Conservation (phyloP, 2,113 vertebrate species). For the Eclectus roratus region DNA sequence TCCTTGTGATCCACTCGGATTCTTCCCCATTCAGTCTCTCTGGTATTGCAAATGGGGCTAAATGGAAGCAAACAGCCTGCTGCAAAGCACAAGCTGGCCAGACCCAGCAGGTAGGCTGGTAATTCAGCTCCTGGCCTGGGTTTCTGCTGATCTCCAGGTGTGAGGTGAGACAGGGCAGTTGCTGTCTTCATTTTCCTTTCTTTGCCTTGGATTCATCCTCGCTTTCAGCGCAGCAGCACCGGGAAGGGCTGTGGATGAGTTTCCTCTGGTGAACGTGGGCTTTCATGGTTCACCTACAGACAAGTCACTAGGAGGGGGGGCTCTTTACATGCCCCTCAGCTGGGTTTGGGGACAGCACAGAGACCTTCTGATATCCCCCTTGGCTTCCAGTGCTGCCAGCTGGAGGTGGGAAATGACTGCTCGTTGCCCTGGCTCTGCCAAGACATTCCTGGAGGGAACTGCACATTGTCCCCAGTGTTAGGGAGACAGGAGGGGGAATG, state of each 20-base stretch:
- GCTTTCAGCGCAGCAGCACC: neutral
- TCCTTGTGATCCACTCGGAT: neutral
- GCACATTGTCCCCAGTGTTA: accelerated
- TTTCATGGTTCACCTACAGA: neutral
- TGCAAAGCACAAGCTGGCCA: neutral
- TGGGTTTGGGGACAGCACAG: neutral
- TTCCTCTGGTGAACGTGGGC: neutral
- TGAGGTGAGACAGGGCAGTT: neutral
- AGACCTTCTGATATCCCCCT: neutral
- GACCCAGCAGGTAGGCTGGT: neutral
- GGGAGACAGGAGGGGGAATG: neutral
- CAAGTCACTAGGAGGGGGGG: neutral
- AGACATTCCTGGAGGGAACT: accelerated
- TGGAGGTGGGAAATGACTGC: neutral
- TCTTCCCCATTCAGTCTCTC: neutral
- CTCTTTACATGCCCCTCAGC: neutral
- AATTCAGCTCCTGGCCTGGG: neutral
- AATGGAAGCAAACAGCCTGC: neutral
- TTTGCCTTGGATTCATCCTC: neutral
- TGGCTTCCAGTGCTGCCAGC: neutral
- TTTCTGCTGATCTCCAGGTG: neutral
- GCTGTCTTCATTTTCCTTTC: neutral
- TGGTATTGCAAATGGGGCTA: too few species aligned
- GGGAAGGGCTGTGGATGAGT: neutral
- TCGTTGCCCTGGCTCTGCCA: neutral